Percentiles rank a stretch among this genome's conserved stretches.
phyloP scores from a whole-genome alignment of 2,797 vertebrate genomes.

The Babyrousa celebensis region DNA sequence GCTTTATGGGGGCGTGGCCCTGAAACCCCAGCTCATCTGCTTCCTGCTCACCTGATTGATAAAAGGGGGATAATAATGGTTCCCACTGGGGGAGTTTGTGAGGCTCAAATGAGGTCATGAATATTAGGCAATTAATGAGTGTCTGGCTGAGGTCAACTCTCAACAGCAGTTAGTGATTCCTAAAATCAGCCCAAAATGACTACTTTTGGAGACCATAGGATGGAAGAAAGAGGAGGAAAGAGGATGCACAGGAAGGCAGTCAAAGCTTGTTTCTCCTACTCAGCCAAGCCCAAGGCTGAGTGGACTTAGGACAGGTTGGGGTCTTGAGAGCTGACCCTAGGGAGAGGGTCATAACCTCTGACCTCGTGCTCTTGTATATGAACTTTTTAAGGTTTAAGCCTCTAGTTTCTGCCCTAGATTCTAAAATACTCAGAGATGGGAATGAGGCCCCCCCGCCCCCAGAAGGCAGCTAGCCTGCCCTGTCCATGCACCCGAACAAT shows the following conservation, averaged over 20 bases:
- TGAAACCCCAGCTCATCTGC: accelerated
- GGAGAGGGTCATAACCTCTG: neutral
- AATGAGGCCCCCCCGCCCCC: neutral
- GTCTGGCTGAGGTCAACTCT: neutral
- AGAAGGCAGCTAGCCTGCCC: neutral
- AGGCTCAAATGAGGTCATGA: neutral
- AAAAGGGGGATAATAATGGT: accelerated
- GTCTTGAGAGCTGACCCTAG: neutral
- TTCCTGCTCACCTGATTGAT: no score
- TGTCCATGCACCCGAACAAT: accelerated
- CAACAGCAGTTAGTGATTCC: neutral
- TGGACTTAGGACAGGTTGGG: no score
- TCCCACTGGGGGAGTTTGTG: neutral
- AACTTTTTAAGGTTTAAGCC: no score
- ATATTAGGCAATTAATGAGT: neutral
- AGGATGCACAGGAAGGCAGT: no score
- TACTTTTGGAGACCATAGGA: neutral
- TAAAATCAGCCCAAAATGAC: neutral
- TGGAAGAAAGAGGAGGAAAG: neutral
- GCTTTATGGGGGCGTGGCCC: neutral
- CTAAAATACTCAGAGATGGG: neutral
- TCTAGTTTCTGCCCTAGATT: neutral
- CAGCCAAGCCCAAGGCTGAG: neutral
- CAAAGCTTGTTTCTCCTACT: accelerated
- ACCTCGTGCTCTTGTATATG: neutral